Base-by-base conservation (phyloP, 2,797 vertebrate species). In the Peromyscus melanophrys region DNA sequence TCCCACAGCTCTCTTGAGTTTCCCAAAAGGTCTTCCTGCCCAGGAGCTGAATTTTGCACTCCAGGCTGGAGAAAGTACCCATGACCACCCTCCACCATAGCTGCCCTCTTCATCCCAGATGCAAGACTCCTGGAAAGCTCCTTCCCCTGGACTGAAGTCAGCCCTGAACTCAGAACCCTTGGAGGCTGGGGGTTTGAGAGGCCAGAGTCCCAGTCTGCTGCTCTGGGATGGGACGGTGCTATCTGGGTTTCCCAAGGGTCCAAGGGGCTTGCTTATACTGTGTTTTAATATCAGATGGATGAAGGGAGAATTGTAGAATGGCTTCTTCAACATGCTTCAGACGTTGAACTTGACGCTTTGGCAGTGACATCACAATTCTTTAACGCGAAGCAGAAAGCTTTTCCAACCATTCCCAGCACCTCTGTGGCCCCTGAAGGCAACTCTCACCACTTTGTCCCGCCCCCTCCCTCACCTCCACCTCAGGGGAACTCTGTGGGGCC, bases 271-370 rank as follows among this genome's bases (percentile, higher is more conserved):
- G 83, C 84, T 76, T 83, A 83, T 14, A 71, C 29, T 46, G 46
- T 19, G 81, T 85, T 90, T 92, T 82, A 69, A 92, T 16, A 80
- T 89, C 83, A 80, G 81, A 78, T 52, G 29, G 87, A 37, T 8
- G 52, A 85, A 84, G 29, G 67, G 52, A 95, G 40, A 90, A 84
- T 3, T 73, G 27, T 13, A 0, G 23, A 92, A 6, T 31, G 67
- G 84, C 75, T 93, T 89, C 77, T 57, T 71, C 75, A 77, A 55
- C 17, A 7, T 78, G 76, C 19, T 92, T 90, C 77, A 71, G n/a
- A 85, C 88, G 46, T 91, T 27, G 16, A 89, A 92, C 69, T 69
- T 67, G 81, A 75, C 85, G 43, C 43, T 92, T 92, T 57, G 80
- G 71, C 76, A 57, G 65, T 29, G 16, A 67, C 46, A 27, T 55